Evolutionary conservation across 2,113 vertebrate genomes (phyloP), one percentile per base, ranked within the genome.

Genomic region (Gallinago media): DNA sequence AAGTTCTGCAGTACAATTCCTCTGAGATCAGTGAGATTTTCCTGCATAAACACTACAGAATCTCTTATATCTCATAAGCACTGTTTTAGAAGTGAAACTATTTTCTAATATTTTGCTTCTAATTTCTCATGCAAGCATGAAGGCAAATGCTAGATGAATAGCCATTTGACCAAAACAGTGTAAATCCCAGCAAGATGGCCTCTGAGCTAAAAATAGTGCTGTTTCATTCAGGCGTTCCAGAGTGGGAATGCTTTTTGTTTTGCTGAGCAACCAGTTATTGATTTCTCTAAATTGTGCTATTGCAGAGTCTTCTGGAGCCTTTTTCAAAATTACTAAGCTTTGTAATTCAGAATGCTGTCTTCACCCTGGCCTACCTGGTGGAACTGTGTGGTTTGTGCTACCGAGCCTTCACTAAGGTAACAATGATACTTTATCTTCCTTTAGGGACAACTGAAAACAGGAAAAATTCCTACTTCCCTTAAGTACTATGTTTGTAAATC

Each of bases 301-400:
- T 96, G 36, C 98, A 99, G 99, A 99, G 99, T 97, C 98, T 99
- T 93, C 97, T 99, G 98, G 99, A 99, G 89, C 99, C 99, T 22
- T 99, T 99, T 97, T 99, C 99, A 92, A 99, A 99, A 93, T 97
- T 99, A 56, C 98, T 99, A 79, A 99, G 99, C 95, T 99, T 99
- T 94, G 98, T 99, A 31, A 99, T 99, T 97, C 99, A 99, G 98
- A 99, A 99, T 78, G 99, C 99, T 20, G 97, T 99, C 73, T 99
- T 99, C 97, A 99, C 99, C 46, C 98, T 99, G 90, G 99, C 99
- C 75, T 99, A 99, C 97, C 98, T 99, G 66, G 99, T 99, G n/a
- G 99, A 99, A 83, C 97, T 99, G 19, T 99, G 99, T 84, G 99
- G 99, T 81, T 98, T 99, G 59, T 99, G 99, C 96, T 99, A 99